Conservation (phyloP, 2,113 vertebrate species). For the Gymnorhina tibicen region DNA sequence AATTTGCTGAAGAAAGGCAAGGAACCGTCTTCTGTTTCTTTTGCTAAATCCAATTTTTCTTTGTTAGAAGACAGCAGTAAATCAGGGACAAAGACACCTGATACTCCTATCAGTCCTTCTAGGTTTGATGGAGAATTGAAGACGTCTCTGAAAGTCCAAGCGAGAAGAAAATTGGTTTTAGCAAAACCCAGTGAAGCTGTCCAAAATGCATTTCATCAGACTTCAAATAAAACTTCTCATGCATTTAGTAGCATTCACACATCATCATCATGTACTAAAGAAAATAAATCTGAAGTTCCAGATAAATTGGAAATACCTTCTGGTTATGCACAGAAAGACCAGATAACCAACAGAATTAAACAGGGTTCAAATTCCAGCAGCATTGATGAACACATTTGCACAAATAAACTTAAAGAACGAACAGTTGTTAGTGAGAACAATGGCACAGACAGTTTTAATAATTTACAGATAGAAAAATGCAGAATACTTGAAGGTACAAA, state of each 20-base stretch:
- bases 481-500: conserved; percentile 79
- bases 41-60: conserved; percentile 42
- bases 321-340: conserved; percentile 71
- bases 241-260: conserved; percentile 59
- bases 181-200: conserved; percentile 75
- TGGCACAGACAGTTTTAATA: conserved; percentile 56
- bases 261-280: conserved; percentile 66
- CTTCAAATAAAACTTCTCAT: conserved; percentile 57
- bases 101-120: conserved; percentile 74
- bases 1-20: conserved; percentile 81
- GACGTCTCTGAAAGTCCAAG: conserved; percentile 78
- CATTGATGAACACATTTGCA: conserved; percentile 73
- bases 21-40: conserved; percentile 53
- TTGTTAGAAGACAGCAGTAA: conserved; percentile 66
- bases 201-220: conserved; percentile 79
- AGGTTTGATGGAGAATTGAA: conserved; percentile 68
- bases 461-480: conserved; percentile 71
- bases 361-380: conserved; percentile 54
- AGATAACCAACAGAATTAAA: conserved; percentile 63
- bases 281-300: conserved; percentile 53
- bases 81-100: conserved; percentile 67
- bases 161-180: conserved; percentile 82
- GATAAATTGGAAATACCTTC: conserved; percentile 59
- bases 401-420: conserved; percentile 74
- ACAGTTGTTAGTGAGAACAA: conserved; percentile 49